Base-by-base conservation (phyloP, 1,140 invertebrate genomes). In the Drosophila ogumai region DNA sequence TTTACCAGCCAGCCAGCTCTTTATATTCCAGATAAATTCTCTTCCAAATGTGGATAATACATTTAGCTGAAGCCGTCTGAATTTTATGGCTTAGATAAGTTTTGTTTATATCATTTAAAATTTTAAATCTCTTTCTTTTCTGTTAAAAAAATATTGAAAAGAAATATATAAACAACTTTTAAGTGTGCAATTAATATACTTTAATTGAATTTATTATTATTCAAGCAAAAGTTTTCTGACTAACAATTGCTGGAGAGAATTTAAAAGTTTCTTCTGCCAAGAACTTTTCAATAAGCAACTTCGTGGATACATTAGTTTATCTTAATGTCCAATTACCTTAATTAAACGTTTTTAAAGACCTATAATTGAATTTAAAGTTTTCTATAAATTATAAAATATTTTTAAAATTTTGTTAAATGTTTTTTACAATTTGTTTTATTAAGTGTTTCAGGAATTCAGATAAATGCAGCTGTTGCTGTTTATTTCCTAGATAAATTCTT, bases 51-150 rank as follows among this genome's bases (percentile, higher is more conserved):
- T 38, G 36, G 40, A 55, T 60, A 69, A 58, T 47, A 32, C 13
- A 25, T 47, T 67, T 8, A 56, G 32, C 59, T 15, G 3, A 57
- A 55, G 28, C 47, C 9, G 19, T 1, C 46, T 47, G 22, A 47
- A 28, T 15, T 52, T 40, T 76, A 68, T 61, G 49, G 66, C 31
- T 74, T 67, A 67, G 41, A 69, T 49, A 56, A 52, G 40, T 43
- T 43, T 6, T 8, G 19, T 34, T 19, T 19, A 1, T 34, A 34
- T 25, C 6, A 22, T 25, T 50, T 12, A 7, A 31, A 17, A 5
- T 31, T 17, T 4, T 3, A 28, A 4, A 10, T 31, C 2, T 12
- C 17, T 49, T 50, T 31, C 2, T 17, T 31, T 49, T 50, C n/a
- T 50, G 28, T 25, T 49, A 3, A 22, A 49, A 49, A 22, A 4